Percentiles rank a stretch among this genome's conserved stretches.
phyloP scores from a whole-genome alignment of 92 coral and sea anemone species.

The Paragorgia papillata region DNA sequence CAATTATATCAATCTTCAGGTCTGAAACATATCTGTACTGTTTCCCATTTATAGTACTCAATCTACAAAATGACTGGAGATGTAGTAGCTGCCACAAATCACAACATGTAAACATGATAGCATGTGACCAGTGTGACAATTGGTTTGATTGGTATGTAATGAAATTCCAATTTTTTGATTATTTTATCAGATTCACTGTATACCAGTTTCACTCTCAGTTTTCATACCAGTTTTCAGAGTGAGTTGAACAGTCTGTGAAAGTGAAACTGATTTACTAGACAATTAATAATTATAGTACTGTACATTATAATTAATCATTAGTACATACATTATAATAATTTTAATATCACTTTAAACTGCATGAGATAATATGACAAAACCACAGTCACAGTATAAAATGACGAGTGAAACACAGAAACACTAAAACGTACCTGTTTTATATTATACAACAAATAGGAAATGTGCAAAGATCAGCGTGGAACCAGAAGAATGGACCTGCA shows the following conservation, averaged over 20 bases:
- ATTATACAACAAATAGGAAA: conserved; percentile 1
- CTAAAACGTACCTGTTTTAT: not conserved
- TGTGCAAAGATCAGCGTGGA: conserved; percentile 5
- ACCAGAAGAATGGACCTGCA: conserved; percentile 17
- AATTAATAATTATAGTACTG: no score
- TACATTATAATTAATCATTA: no score
- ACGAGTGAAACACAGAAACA: conserved; percentile 16
- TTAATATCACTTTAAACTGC: no score
- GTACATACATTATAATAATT: no score
- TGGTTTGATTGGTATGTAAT: conserved; percentile 30
- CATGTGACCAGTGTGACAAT: conserved; percentile 17
- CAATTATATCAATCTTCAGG: not conserved
- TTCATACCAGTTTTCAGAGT: not conserved
- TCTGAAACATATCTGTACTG: not conserved
- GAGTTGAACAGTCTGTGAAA: no score
- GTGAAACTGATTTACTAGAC: no score
- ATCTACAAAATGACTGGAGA: conserved; percentile 10
- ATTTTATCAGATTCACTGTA: not conserved
- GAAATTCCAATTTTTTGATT: not conserved
- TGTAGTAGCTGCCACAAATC: conserved; percentile 13
- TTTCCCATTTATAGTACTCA: not conserved
- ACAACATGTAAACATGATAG: conserved; percentile 24
- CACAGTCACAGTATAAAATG: not conserved
- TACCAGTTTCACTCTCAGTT: not conserved
- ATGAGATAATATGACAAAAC: no score